phyloP scores from a whole-genome alignment of 2,113 vertebrate species.

The Physeter macrocephalus region DNA sequence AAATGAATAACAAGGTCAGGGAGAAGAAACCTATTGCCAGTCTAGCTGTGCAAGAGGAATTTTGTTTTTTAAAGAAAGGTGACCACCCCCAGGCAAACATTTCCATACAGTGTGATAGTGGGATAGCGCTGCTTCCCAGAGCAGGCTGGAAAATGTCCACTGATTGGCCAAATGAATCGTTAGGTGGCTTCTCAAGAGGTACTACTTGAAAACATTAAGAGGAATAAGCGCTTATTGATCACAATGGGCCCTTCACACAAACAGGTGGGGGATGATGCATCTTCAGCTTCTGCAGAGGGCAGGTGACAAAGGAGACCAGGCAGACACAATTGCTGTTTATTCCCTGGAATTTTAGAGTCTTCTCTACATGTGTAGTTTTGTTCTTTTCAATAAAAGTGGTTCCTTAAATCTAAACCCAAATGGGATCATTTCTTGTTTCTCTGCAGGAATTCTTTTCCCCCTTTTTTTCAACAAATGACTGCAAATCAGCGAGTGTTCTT shows the following conservation, averaged over 20 bases:
- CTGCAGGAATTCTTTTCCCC: background rate
- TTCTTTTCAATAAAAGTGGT: background rate
- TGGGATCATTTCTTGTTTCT: background rate
- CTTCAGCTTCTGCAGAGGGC: background rate
- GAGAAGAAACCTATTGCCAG: background rate
- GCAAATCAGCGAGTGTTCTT: background rate
- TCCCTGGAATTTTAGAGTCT: background rate
- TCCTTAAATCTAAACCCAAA: background rate
- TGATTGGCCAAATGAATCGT: background rate
- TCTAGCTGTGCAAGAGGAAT: background rate
- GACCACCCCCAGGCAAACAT: background rate
- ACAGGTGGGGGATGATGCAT: rapidly evolving
- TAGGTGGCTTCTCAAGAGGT: background rate
- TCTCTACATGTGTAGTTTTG: background rate
- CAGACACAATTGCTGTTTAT: rapidly evolving
- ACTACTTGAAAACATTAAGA: background rate
- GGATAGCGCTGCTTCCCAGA: background rate
- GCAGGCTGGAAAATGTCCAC: background rate
- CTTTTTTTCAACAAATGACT: background rate
- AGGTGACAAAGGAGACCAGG: background rate
- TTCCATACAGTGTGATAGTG: background rate
- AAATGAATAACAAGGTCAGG: background rate
- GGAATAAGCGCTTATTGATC: background rate
- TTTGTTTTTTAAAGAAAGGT: background rate
- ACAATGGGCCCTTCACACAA: background rate